phyloP scores from a whole-genome alignment of 2,797 vertebrate species.

The Phalloptychus januarius region DNA sequence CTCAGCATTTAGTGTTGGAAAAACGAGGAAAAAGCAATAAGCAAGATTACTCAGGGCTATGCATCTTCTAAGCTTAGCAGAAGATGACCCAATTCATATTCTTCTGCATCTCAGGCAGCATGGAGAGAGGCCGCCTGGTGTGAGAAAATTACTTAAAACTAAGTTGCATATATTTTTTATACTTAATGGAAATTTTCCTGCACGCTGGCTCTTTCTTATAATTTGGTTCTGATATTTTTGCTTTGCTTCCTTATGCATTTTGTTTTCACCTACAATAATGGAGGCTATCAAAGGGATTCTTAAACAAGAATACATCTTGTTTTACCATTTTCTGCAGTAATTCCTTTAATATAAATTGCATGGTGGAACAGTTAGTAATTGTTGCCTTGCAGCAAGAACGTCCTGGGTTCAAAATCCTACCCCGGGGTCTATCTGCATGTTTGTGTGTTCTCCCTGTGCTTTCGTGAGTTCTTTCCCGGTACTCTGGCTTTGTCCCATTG shows the following conservation, averaged over 20 bases:
- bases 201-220: background rate
- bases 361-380: background rate
- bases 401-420: background rate
- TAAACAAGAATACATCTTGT: background rate
- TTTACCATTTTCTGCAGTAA: background rate
- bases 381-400: background rate
- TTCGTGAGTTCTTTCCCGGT: background rate
- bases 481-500: background rate
- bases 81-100: slow-evolving; percentile 24
- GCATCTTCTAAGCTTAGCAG: slow-evolving; percentile 22
- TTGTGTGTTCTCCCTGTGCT: background rate
- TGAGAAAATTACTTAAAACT: background rate
- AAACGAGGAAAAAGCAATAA: slow-evolving; percentile 3
- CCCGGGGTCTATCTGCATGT: background rate
- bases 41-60: slow-evolving; percentile 1
- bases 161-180: background rate
- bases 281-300: background rate
- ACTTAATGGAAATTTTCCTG: background rate
- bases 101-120: background rate
- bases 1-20: slow-evolving; percentile 18
- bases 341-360: background rate
- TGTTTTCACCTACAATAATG: background rate
- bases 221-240: background rate
- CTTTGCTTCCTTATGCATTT: background rate
- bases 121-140: background rate